Percentiles rank a stretch among this genome's conserved stretches.
These are phyloP conservation scores for Apogon talboti DNA, from an alignment of 2,797 vertebrate genomes.

Conservation along the genomic window DNA sequence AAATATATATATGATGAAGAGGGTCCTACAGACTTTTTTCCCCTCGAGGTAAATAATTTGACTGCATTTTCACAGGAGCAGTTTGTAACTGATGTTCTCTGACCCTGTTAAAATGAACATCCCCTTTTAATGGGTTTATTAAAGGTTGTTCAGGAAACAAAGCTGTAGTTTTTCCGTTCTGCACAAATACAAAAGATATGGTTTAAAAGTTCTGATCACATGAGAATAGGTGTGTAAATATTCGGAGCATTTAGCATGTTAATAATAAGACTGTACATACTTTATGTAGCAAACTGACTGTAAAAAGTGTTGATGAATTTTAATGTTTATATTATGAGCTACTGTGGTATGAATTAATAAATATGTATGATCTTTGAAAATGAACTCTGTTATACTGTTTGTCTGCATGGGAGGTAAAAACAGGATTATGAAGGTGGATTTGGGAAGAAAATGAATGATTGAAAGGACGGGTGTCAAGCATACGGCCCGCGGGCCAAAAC, in stretches of 20 bases:
- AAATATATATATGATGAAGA: neutral
- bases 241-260: constrained; percentile 69
- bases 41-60: neutral
- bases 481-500: no score
- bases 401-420: no score
- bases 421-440: no score
- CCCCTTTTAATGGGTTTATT: no score
- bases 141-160: no score
- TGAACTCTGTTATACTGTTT: neutral
- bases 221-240: constrained; percentile 77
- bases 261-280: constrained; percentile 81
- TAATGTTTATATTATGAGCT: constrained; percentile 78
- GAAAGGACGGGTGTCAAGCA: no score
- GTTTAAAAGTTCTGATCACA: constrained; percentile 23
- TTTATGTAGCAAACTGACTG: constrained; percentile 75
- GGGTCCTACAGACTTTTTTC: neutral
- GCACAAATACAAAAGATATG: constrained; percentile 4
- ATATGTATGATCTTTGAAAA: constrained; percentile 35
- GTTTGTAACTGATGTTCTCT: no score
- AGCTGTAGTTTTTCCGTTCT: no score
- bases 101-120: no score
- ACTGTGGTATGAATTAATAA: constrained; percentile 73
- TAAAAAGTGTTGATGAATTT: constrained; percentile 75
- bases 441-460: no score
- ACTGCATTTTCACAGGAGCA: no score